These are phyloP conservation scores for Sus cebifrons DNA, from an alignment of 2,797 vertebrate species.

Conservation along the genomic window DNA sequence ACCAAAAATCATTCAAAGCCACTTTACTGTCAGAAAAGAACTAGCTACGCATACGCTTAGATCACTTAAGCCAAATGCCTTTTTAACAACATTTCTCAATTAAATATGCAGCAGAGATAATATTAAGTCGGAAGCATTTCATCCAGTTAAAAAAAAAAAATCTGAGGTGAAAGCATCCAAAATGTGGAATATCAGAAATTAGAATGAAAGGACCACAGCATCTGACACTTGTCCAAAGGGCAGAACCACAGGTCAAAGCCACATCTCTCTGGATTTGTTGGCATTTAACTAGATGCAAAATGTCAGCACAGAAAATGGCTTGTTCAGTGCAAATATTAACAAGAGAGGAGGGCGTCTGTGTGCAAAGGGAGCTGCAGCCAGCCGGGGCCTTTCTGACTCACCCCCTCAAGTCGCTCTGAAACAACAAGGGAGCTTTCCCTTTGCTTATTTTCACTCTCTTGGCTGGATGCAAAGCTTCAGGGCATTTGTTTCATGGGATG, in stretches of 20 bases:
- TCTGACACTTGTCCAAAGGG: conserved; percentile 64
- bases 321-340: conserved; percentile 86
- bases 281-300: conserved; percentile 87
- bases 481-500: conserved; percentile 21
- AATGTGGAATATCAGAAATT: conserved; percentile 68
- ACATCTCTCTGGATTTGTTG: conserved; percentile 82
- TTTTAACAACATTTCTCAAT: conserved; percentile 82
- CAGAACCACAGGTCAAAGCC: conserved; percentile 78
- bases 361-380: conserved; percentile 68
- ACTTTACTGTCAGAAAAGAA: conserved; percentile 80
- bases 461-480: conserved; percentile 1
- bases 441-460: conserved; percentile 58
- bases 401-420: background rate
- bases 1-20: conserved; percentile 82
- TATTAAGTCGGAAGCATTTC: conserved; percentile 77
- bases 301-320: conserved; percentile 83
- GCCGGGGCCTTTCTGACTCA: conserved; percentile 1
- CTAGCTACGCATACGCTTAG: conserved; percentile 72
- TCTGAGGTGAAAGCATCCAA: conserved; percentile 63
- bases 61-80: conserved; percentile 83
- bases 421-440: conserved; percentile 50
- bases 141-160: conserved; percentile 53
- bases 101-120: conserved; percentile 81
- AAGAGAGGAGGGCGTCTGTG: conserved; percentile 67
- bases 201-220: conserved; percentile 54